phyloP scores from a whole-genome alignment of 1,140 invertebrate genomes.

The Drosophila serrata region DNA sequence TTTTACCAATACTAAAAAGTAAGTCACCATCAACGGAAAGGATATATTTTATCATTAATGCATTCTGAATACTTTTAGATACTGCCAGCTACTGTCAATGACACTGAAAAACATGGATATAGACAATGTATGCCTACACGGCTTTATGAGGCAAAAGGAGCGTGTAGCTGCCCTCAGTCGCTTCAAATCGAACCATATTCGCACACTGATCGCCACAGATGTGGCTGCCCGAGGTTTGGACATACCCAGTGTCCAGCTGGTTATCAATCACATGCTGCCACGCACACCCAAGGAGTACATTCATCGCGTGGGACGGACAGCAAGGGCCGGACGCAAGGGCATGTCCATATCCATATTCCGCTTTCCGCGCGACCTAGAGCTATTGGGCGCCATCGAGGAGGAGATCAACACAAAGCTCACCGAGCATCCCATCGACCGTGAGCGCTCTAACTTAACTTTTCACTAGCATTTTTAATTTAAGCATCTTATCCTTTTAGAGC shows the following conservation, averaged over 20 bases:
- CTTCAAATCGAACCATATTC: conserved; percentile 94
- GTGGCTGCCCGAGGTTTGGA: conserved; percentile 97
- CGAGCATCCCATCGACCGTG: conserved; percentile 94
- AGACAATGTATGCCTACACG: conserved; percentile 94
- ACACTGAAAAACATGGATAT: conserved; percentile 94
- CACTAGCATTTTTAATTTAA: background rate
- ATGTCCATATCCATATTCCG: conserved; percentile 96
- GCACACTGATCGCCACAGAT: conserved; percentile 98
- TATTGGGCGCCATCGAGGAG: conserved; percentile 94
- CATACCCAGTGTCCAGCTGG: conserved; percentile 95
- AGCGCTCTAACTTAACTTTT: conserved; percentile 52
- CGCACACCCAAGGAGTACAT: conserved; percentile 97
- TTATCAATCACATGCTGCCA: conserved; percentile 97
- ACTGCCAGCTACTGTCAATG: conserved; percentile 94
- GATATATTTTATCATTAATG: background rate
- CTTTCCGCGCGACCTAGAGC: conserved; percentile 93
- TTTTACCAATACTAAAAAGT: conserved; percentile 98
- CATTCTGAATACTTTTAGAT: conserved; percentile 86
- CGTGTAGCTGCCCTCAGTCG: conserved; percentile 91
- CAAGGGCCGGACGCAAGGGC: conserved; percentile 95
- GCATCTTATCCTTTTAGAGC: conserved; percentile 53
- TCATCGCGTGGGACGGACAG: conserved; percentile 98
- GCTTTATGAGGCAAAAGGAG: conserved; percentile 93
- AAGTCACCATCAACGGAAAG: conserved; percentile 66
- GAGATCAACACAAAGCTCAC: conserved; percentile 94